Evolutionary conservation across 2,113 vertebrate species (phyloP).

Genomic region (Scomber colias): DNA sequence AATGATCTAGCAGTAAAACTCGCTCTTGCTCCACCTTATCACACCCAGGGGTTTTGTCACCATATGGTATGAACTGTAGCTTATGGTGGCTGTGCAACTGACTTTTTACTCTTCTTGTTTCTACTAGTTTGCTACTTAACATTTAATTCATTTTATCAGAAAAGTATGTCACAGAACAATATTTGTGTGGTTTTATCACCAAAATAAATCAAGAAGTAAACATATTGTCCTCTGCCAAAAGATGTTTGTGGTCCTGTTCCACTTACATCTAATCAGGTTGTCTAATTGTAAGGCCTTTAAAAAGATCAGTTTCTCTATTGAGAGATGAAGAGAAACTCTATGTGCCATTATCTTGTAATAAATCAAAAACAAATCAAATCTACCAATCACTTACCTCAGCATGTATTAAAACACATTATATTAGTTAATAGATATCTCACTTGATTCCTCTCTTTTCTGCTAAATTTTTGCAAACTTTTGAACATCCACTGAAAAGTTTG

Average conservation of each 20-base stretch:
- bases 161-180: not conserved
- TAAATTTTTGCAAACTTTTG: no score
- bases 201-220: not conserved
- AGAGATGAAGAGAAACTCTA: conserved; percentile 1
- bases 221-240: not conserved
- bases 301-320: not conserved
- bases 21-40: not conserved
- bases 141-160: not conserved
- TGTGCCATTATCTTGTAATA: not conserved
- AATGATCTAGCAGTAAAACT: not conserved
- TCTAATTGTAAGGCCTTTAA: not conserved
- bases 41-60: not conserved
- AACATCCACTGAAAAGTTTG: no score
- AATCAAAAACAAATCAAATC: no score
- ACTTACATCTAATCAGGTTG: not conserved
- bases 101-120: not conserved
- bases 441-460: no score
- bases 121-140: not conserved
- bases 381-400: no score
- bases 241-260: not conserved
- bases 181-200: not conserved
- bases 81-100: no score
- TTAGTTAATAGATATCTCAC: no score
- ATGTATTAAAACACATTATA: no score
- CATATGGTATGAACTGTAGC: not conserved